Conservation (phyloP, 2,888 invertebrate genomes). For the Perizoma flavofasciatum region DNA sequence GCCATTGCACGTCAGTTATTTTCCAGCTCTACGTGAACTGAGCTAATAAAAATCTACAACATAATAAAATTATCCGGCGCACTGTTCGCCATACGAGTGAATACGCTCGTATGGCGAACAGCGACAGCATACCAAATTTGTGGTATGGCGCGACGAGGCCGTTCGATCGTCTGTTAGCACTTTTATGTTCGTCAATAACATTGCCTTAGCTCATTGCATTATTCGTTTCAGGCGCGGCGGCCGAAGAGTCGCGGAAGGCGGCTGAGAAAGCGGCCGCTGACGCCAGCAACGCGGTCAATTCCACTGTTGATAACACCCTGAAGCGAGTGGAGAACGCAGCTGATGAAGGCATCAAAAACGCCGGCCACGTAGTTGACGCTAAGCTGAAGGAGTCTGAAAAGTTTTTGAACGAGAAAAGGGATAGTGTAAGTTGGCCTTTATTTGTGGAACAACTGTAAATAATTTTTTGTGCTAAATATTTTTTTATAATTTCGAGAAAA, state of each 20-base stretch:
- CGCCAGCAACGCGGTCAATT: conserved; percentile 72
- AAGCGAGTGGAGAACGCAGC: conserved; percentile 74
- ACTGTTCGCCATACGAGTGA: too few relatives aligned
- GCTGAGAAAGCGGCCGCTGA: conserved; percentile 78
- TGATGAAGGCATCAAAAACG: conserved; percentile 83
- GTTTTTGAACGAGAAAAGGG: conserved; percentile 84
- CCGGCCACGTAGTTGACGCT: conserved; percentile 82
- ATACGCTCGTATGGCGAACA: too few relatives aligned
- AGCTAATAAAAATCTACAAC: too few relatives aligned
- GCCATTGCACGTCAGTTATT: too few relatives aligned
- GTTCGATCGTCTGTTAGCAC: too few relatives aligned
- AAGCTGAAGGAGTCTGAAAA: conserved; percentile 86
- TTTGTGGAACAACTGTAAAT: background rate
- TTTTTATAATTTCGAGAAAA: too few relatives aligned
- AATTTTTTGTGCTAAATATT: too few relatives aligned
- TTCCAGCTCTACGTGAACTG: too few relatives aligned
- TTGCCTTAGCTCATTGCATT: background rate
- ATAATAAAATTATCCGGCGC: too few relatives aligned
- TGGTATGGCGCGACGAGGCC: too few relatives aligned
- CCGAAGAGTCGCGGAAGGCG: conserved; percentile 79
- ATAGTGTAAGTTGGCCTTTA: conserved; percentile 55
- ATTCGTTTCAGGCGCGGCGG: conserved; percentile 60
- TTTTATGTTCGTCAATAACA: too few relatives aligned
- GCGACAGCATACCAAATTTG: too few relatives aligned
- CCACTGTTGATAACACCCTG: conserved; percentile 71